These are phyloP conservation scores for Micronycteris hirsuta DNA, from an alignment of 2,113 vertebrate genomes.

Conservation along the genomic window DNA sequence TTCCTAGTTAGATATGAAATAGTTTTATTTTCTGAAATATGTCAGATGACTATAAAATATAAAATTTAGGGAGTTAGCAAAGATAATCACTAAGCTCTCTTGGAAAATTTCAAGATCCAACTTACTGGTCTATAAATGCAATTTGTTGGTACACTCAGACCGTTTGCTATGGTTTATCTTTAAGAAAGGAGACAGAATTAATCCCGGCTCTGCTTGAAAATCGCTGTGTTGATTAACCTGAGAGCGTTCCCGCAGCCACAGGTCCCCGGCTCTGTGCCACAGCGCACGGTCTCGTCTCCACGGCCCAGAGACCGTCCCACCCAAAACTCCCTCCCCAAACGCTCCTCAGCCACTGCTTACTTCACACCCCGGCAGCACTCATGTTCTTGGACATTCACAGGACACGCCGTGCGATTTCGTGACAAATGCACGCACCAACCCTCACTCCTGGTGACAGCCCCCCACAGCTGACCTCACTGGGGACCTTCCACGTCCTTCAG, in stretches of 20 bases:
- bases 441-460: neutral
- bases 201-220: neutral
- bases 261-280: no score
- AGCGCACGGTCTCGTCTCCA: no score
- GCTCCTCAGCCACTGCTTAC: no score
- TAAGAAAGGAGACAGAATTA: neutral
- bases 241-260: neutral
- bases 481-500: neutral
- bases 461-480: neutral
- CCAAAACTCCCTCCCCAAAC: neutral
- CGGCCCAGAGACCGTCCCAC: fast-evolving
- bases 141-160: neutral
- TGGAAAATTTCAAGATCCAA: neutral
- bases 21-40: no score
- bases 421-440: neutral
- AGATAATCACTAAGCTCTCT: neutral
- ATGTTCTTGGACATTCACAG: neutral
- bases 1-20: neutral
- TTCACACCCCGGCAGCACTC: neutral
- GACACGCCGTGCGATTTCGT: fast-evolving
- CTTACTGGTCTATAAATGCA: neutral
- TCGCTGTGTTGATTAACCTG: neutral
- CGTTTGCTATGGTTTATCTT: neutral
- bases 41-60: neutral
- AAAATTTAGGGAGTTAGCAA: neutral